Percentiles rank a stretch among this genome's conserved stretches.
phyloP scores from a whole-genome alignment of 2,888 invertebrate genomes.

The Melolontha melolontha region DNA sequence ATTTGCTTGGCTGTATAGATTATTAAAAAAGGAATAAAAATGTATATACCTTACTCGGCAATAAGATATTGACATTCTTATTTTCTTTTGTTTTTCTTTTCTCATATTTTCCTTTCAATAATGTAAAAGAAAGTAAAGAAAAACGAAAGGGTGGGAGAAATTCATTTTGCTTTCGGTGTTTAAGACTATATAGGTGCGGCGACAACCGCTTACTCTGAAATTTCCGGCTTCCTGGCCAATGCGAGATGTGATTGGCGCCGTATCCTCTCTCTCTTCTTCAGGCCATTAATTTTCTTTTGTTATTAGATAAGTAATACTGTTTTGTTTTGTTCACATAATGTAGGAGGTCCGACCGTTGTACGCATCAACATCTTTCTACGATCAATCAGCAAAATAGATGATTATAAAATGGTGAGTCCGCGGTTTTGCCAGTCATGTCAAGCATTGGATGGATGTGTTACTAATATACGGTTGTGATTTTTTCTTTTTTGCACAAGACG shows the following conservation, averaged over 20 bases:
- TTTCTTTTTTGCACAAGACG: neutral
- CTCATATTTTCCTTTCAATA: no score
- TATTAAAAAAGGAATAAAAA: no score
- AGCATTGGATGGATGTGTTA: conserved; percentile 60
- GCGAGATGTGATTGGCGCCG: conserved; percentile 64
- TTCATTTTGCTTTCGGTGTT: conserved; percentile 59
- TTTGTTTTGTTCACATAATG: conserved; percentile 66
- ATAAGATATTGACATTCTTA: no score
- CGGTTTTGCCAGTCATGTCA: conserved; percentile 65
- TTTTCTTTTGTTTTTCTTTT: no score
- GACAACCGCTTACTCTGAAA: conserved; percentile 54
- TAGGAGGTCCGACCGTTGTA: conserved; percentile 89
- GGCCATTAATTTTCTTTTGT: conserved; percentile 41
- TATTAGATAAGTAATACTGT: conserved; percentile 51
- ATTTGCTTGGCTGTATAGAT: no score
- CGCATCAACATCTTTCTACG: conserved; percentile 95
- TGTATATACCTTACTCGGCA: no score
- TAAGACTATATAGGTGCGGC: conserved; percentile 53
- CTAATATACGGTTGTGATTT: conserved; percentile 46
- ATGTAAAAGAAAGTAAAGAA: no score
- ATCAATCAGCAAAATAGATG: conserved; percentile 99
- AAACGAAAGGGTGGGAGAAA: conserved; percentile 56
- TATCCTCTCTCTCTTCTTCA: conserved; percentile 52
- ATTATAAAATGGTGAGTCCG: conserved; percentile 97
- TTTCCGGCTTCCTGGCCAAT: conserved; percentile 54